Base-by-base conservation (phyloP, 1,140 invertebrate genomes). In the Caenorhabditis latens region DNA sequence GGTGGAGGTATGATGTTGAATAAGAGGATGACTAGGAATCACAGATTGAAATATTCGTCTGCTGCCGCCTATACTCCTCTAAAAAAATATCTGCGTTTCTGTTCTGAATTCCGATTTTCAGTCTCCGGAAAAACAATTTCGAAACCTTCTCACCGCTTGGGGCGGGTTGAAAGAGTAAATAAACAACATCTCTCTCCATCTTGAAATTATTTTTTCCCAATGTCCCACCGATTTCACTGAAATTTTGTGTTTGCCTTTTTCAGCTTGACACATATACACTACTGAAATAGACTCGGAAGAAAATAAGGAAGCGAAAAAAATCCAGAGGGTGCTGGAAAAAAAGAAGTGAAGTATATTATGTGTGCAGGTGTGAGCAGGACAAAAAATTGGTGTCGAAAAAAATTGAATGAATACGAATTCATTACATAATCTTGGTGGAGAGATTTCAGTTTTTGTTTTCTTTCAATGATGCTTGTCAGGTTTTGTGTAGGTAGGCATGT, bases 131-230 rank as follows among this genome's bases (percentile, higher is more conserved):
- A 53, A 53, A 16, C 50, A 53, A 53, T 53, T 53, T 53, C 50
- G 32, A 53, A 53, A 53, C 50, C 50, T 53, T 53, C 13, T 16
- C 13, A n/a, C 6, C 13, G 21, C 24, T 65, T 9, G 2, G 61
- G 9, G 61, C 11, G 61, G 7, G 57, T 21, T 11, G 21, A 65
- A 14, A 42, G 11, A 65, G 61, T 65, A 65, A 65, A 65, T 40
- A 65, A 61, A 61, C 57, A 61, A 24, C 16, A 2, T n/a, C 21
- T n/a, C 21, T 4, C 50, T n/a, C 8, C 9, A 65, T 2, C 61
- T 65, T 40, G 61, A 65, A 65, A 65, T 65, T 65, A 65, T 65
- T 65, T 65, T 65, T 65, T 40, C 61, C 32, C 32, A 9, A 8
- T 40, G n/a, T n/a, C n/a, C n/a, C n/a, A n/a, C n/a, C n/a, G n/a